Evolutionary conservation across 2,888 invertebrate species (phyloP).

Genomic region (Noctua janthe): DNA sequence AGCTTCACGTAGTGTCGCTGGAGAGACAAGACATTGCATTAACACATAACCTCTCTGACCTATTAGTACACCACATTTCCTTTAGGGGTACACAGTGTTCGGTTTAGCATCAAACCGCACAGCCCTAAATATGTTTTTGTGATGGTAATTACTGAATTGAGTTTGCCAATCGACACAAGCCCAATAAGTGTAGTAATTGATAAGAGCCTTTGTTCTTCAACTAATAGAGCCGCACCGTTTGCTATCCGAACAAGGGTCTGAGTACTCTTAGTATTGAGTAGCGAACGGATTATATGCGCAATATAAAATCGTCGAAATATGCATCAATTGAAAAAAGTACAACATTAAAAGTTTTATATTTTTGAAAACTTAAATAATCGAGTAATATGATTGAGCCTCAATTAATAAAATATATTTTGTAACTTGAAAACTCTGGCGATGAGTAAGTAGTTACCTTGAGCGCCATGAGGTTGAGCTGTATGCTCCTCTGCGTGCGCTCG

Average conservation of each 20-base stretch:
- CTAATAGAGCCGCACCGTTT: too few relatives aligned
- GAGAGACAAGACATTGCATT: slow-evolving; percentile 7
- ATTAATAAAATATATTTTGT: too few relatives aligned
- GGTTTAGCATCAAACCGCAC: background rate
- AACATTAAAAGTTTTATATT: too few relatives aligned
- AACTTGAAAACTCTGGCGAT: background rate
- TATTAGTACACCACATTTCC: background rate
- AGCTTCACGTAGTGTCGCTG: slow-evolving; percentile 95
- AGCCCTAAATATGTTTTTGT: background rate
- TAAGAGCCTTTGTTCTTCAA: too few relatives aligned
- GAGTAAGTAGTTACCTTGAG: slow-evolving; percentile 86
- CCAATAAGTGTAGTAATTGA: background rate
- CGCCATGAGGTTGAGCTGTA: slow-evolving; percentile 93
- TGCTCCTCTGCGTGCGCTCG: slow-evolving; percentile 94
- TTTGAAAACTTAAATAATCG: too few relatives aligned
- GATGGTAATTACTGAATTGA: background rate
- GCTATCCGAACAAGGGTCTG: background rate
- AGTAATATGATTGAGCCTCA: too few relatives aligned
- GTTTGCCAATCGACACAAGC: background rate
- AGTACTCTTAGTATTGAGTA: too few relatives aligned
- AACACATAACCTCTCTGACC: background rate
- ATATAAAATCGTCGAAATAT: too few relatives aligned
- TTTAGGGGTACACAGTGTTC: background rate
- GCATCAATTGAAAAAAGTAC: too few relatives aligned
- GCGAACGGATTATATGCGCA: too few relatives aligned